A percentile compares a stretch with the other conserved stretches of the same genome.
Evolutionary conservation across 2,797 vertebrate genomes (phyloP).

Genomic region (Peromyscus eremicus): DNA sequence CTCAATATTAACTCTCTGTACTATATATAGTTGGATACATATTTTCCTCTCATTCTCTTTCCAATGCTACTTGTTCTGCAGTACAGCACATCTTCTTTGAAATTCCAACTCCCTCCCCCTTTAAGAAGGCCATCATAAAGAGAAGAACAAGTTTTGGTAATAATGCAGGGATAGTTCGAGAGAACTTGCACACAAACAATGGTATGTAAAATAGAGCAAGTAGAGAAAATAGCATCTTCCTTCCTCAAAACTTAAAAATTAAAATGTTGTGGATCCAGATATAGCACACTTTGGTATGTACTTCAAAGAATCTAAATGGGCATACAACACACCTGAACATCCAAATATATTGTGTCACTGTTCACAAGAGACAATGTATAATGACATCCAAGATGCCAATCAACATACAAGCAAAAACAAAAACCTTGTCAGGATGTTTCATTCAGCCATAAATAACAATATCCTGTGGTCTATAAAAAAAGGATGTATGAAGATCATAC

Average conservation of each 20-base stretch:
- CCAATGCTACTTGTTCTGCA: too few relatives aligned
- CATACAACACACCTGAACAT: too few relatives aligned
- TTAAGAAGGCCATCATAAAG: background rate
- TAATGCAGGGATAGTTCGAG: background rate
- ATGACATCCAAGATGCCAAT: background rate
- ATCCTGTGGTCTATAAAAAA: background rate
- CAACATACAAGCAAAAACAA: background rate
- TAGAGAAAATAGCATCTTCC: background rate
- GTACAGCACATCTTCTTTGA: background rate
- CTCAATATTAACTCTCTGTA: background rate
- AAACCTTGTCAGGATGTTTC: background rate
- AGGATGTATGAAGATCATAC: background rate
- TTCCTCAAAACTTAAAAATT: background rate
- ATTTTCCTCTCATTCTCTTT: background rate
- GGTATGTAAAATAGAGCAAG: background rate
- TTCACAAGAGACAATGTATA: background rate
- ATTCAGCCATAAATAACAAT: background rate
- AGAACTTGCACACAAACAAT: background rate
- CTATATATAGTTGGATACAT: background rate
- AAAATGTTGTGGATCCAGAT: background rate
- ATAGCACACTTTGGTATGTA: background rate
- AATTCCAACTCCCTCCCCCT: background rate
- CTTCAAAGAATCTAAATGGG: background rate
- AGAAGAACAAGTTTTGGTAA: background rate
- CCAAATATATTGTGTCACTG: background rate